Evolutionary conservation across 1,140 invertebrate genomes (phyloP).

Genomic region (Campoletis sonorensis): DNA sequence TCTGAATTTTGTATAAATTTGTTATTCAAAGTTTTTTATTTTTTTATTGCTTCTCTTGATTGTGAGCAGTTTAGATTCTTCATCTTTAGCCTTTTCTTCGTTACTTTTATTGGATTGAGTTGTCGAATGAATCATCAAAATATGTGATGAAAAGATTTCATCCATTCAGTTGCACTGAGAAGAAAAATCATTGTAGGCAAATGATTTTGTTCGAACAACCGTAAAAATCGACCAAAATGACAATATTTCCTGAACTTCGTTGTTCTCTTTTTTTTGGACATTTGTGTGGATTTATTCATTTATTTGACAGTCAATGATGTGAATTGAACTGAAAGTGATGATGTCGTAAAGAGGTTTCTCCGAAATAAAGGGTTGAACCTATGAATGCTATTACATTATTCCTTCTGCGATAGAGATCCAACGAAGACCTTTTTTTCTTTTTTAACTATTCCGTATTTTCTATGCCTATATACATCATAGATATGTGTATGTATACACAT

Average conservation of each 20-base stretch:
- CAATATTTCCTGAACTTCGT: background rate
- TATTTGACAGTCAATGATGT: background rate
- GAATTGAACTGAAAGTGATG: slow-evolving; percentile 44
- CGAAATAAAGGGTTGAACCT: slow-evolving; percentile 19
- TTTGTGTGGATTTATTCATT: background rate
- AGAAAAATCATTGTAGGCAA: too few relatives aligned
- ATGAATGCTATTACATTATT: slow-evolving; percentile 31
- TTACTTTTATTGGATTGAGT: too few relatives aligned
- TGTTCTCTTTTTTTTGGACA: background rate
- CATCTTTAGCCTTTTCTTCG: too few relatives aligned
- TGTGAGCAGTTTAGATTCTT: too few relatives aligned
- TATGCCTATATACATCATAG: too few relatives aligned
- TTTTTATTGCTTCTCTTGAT: too few relatives aligned
- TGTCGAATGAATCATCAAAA: too few relatives aligned
- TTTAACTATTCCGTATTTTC: background rate
- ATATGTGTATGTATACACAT: background rate
- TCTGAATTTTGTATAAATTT: too few relatives aligned
- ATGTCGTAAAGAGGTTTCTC: slow-evolving; percentile 41
- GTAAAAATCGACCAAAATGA: background rate
- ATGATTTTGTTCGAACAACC: too few relatives aligned
- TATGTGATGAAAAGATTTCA: too few relatives aligned
- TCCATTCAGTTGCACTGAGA: too few relatives aligned
- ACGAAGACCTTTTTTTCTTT: background rate
- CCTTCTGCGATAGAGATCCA: background rate
- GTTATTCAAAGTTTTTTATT: too few relatives aligned